Evolutionary conservation across 2,888 invertebrate species (phyloP), one percentile per base, ranked within the genome.

Genomic region (Hypomecis atomaria): DNA sequence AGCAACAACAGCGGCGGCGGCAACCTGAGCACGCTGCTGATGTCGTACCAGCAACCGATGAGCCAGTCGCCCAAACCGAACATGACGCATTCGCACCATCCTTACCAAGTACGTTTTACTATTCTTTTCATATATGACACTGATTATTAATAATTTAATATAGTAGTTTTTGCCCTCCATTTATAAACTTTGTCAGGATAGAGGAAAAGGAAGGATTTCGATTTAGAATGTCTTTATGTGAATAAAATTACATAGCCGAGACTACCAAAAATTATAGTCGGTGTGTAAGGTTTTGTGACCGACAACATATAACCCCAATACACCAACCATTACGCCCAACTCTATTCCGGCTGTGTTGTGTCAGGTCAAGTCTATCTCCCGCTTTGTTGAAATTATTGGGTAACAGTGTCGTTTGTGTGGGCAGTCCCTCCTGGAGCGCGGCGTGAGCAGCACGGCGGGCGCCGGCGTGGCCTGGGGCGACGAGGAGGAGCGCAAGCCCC

Each of bases 401-500:
- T 8, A 9, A 9, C 8, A 6, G 23, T 49, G n/a, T 55, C 10
- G 9, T 23, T 43, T 34, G 10, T 62, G n/a, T 36, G 66, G 55
- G 0, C 82, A 91, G 90, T 88, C 90, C 11, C 83, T 92, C n/a
- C 79, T 92, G 66, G 91, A 90, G 60, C 89, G 90, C 65, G 87
- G 89, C 57, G 88, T 84, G 66, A 75, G 72, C 34, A 7, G 52
- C 38, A 6, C 38, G 23, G n/a, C 52, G 40, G 69, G 52, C 71
- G 75, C 63, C 71, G 72, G 65, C 64, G 64, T 43, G 68, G 73
- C 81, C 9, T 86, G 89, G 86, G 89, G 85, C 67, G 90, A 91
- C 73, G 90, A 89, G 77, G 92, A 90, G 77, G 92, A 91, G 68
- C 89, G 91, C 77, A 95, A 96, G 86, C 95, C 96, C 50, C 93